These are phyloP conservation scores for Phyto melanocephala DNA, from an alignment of 2,888 invertebrate species.

Conservation along the genomic window DNA sequence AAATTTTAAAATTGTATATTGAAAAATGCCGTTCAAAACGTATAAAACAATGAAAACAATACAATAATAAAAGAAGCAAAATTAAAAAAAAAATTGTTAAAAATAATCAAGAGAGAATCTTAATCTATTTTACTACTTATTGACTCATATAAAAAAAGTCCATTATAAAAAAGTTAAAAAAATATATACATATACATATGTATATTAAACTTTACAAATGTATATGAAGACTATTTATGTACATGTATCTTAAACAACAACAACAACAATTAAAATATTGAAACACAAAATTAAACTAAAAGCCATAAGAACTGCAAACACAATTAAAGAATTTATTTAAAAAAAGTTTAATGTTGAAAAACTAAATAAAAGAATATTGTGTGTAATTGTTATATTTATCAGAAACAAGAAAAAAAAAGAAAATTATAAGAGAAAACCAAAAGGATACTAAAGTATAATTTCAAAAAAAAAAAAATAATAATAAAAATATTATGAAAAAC, in stretches of 20 bases:
- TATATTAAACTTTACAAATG: conserved; percentile 31
- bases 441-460: conserved; percentile 19
- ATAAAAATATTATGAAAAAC: conserved; percentile 41
- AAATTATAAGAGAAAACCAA: conserved; percentile 10
- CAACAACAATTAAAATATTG: conserved; percentile 22
- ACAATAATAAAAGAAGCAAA: conserved; percentile 41
- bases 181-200: neutral
- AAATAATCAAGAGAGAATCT: conserved; percentile 23
- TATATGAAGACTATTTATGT: conserved; percentile 37
- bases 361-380: conserved; percentile 23
- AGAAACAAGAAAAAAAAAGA: neutral
- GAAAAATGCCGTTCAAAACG: too few relatives aligned
- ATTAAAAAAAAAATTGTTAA: conserved; percentile 39
- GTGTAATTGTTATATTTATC: conserved; percentile 61
- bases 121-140: conserved; percentile 58
- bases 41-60: conserved; percentile 52
- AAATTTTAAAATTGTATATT: conserved; percentile 9
- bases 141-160: conserved; percentile 34
- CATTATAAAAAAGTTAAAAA: conserved; percentile 35
- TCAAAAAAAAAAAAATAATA: conserved; percentile 32
- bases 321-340: conserved; percentile 57
- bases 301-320: conserved; percentile 45
- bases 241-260: conserved; percentile 41
- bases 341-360: conserved; percentile 55
- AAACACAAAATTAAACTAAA: conserved; percentile 39